Base-by-base conservation (phyloP, 1,140 invertebrate species). In the Pseudomyrmex sp. region DNA sequence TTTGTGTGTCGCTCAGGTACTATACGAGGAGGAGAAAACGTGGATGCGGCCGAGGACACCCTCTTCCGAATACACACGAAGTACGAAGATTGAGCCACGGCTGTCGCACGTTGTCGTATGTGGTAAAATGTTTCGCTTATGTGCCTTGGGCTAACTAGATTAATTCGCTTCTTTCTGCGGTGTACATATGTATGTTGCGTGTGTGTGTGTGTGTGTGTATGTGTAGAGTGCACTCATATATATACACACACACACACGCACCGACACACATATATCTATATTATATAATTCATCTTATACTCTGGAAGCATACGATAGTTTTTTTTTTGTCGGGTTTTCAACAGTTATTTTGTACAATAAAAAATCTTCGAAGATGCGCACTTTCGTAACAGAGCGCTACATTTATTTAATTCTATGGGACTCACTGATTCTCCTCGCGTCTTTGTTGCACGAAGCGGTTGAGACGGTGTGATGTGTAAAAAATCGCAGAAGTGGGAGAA, bases 271-370 rank as follows among this genome's bases (percentile, higher is more conserved):
- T 26, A 26, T 76, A 8, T 68, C 20, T 20, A 62, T 80, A 3
- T 35, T 56, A 54, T 20, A 26, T 65, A 46, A 35, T 76, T 9
- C 58, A 74, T 59, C 23, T 73, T 74, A 63, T 44, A 75, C 15
- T 74, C 52, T 87, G 85, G 85, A 88, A 88, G 85, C 82, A 87
- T 87, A 85, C 26, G 70, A 87, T 68, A 26, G n/a, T 62, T 63
- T 7, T 35, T 23, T 35, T 23, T 35, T 86, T 54, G 46, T 83
- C 80, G 15, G 56, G 63, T 74, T 2, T 72, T 20, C 59, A 59
- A 26, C 8, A 23, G 35, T 74, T 61, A 75, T 63, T 86, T 76
- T 76, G 35, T 87, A 86, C 70, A 66, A 70, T 72, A n/a, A 83
- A 63, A 23, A 58, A 66, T 83, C 20, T n/a, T 76, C 62, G 61